These are phyloP conservation scores for Leptopilina myrica DNA, from an alignment of 2,888 invertebrate species.

Conservation along the genomic window DNA sequence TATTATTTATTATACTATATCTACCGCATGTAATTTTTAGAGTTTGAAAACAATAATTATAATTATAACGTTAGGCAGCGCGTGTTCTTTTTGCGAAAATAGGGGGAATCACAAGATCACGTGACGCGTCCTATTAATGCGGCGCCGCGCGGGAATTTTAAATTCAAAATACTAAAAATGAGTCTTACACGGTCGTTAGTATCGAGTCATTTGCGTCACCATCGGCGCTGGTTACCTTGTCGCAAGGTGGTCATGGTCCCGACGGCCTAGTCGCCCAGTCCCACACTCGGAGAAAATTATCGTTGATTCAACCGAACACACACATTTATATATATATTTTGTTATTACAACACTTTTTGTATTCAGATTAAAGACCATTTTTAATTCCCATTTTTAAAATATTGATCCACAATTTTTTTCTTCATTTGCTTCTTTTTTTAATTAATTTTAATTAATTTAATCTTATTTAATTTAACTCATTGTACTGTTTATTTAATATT, in stretches of 20 bases:
- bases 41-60: too few species aligned
- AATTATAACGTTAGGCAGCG: too few species aligned
- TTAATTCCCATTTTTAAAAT: not conserved
- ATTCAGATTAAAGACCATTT: not conserved
- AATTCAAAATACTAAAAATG: constrained; percentile 6
- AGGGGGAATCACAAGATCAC: not conserved
- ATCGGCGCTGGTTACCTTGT: constrained; percentile 68
- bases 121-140: not conserved
- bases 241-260: constrained; percentile 75
- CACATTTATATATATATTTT: constrained; percentile 17
- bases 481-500: too few species aligned
- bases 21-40: too few species aligned
- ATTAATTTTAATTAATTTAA: too few species aligned
- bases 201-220: constrained; percentile 38
- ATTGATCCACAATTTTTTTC: too few species aligned
- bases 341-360: not conserved
- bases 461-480: too few species aligned
- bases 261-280: constrained; percentile 61
- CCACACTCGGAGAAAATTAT: constrained; percentile 31
- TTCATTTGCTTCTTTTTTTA: too few species aligned
- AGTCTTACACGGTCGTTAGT: constrained; percentile 21
- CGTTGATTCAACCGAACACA: constrained; percentile 32
- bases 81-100: not conserved
- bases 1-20: too few species aligned
- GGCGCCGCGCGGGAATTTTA: constrained; percentile 19